Percentiles rank a stretch among this genome's conserved stretches.
Conservation (phyloP, 1,140 invertebrate genomes). For the Macrobrachium nipponense region DNA sequence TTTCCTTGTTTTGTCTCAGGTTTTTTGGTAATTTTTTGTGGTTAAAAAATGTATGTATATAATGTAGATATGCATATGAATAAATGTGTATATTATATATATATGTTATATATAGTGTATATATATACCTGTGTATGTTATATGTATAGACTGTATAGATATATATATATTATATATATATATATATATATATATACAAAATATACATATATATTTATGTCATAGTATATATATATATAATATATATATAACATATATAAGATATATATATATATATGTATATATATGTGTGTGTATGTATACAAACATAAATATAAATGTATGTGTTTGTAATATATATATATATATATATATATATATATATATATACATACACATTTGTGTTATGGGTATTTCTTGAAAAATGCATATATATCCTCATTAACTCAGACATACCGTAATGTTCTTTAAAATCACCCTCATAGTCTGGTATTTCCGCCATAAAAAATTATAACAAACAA, state of each 20-base stretch:
- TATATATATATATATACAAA: neutral
- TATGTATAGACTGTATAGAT: too few species aligned
- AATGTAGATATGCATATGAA: neutral
- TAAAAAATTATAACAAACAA: too few species aligned
- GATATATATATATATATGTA: neutral
- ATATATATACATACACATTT: neutral
- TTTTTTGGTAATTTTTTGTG: too few species aligned
- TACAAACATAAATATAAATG: too few species aligned
- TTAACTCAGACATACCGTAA: too few species aligned
- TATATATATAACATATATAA: neutral
- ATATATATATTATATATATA: neutral
- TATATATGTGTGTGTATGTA: too few species aligned
- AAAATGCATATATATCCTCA: too few species aligned
- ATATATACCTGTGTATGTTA: neutral
- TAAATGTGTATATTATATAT: neutral
- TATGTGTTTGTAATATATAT: neutral
- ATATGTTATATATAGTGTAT: neutral
- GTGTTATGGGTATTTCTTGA: too few species aligned
- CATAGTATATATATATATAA: slow-evolving; percentile 7
- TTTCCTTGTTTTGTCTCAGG: too few species aligned
- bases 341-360: neutral
- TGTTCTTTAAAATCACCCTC: too few species aligned
- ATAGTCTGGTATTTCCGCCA: too few species aligned
- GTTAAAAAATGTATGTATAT: too few species aligned
- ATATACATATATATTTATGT: slow-evolving; percentile 6